Percentiles rank a stretch among this genome's conserved stretches.
Evolutionary conservation across 2,888 invertebrate genomes (phyloP).

Genomic region (Melieria crassipennis): DNA sequence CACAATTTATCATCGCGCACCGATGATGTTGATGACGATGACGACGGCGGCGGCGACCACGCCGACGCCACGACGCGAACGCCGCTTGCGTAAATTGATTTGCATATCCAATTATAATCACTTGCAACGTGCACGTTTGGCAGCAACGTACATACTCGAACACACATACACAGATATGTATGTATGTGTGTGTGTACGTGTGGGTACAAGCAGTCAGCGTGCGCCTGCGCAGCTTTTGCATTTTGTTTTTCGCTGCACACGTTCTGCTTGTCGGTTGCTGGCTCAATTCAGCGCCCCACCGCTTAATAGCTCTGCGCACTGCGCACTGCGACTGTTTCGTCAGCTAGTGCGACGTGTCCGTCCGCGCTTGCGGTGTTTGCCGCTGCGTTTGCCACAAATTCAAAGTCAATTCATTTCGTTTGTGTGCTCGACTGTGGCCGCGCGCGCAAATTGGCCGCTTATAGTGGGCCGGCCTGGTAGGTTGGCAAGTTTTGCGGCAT

Average conservation of each 20-base stretch:
- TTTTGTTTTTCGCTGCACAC: background rate
- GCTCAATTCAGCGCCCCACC: too few species aligned
- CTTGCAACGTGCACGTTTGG: conserved; percentile 41
- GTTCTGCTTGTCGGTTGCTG: background rate
- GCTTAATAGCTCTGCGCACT: too few species aligned
- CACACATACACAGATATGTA: conserved; percentile 3
- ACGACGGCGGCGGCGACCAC: conserved; percentile 1
- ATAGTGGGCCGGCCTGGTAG: conserved; percentile 27
- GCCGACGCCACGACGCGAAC: conserved; percentile 34
- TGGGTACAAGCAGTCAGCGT: background rate
- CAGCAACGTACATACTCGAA: background rate
- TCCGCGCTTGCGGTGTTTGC: background rate
- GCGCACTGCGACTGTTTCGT: too few species aligned
- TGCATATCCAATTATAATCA: conserved; percentile 60
- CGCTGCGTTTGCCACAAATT: background rate
- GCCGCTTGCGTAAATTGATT: conserved; percentile 51
- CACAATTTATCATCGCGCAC: conserved; percentile 35
- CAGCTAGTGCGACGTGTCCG: background rate
- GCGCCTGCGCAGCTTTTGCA: conserved; percentile 7
- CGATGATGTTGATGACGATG: conserved; percentile 7
- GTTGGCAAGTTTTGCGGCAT: conserved; percentile 10
- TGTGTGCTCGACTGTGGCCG: background rate
- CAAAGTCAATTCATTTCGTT: conserved; percentile 31
- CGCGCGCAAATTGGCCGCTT: conserved; percentile 30
- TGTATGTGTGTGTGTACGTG: background rate